A percentile compares a stretch with the other conserved stretches of the same genome.
Evolutionary conservation across 2,888 invertebrate genomes (phyloP).

Genomic region (Saturnia pavonia): DNA sequence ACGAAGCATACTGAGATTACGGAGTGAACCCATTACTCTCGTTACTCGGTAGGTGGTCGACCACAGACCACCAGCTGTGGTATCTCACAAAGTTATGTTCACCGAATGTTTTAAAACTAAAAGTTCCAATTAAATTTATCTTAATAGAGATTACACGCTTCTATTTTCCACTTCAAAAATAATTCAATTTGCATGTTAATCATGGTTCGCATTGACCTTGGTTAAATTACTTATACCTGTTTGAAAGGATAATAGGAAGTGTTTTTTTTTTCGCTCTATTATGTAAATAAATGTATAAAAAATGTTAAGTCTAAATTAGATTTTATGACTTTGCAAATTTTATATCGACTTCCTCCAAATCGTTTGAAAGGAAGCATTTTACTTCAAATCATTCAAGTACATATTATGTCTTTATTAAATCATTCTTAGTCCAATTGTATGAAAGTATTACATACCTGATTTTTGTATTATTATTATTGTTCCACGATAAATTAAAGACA

Average conservation of each 20-base stretch:
- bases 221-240: neutral
- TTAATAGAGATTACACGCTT: constrained; percentile 15
- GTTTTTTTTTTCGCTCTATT: neutral
- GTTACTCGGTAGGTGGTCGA: constrained; percentile 1
- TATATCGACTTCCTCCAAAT: neutral
- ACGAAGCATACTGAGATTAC: too few species aligned
- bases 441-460: too few species aligned
- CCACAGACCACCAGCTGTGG: neutral
- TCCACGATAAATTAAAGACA: too few species aligned
- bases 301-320: constrained; percentile 1
- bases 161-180: constrained; percentile 12
- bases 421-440: too few species aligned
- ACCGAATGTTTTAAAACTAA: neutral
- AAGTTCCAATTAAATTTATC: neutral
- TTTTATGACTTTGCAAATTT: neutral
- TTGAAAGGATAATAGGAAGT: constrained; percentile 7
- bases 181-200: constrained; percentile 19
- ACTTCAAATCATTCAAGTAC: neutral
- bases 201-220: constrained; percentile 16
- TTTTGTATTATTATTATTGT: too few species aligned
- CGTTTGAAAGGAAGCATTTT: neutral
- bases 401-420: too few species aligned
- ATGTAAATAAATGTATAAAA: constrained; percentile 2
- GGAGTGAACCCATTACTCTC: neutral
- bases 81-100: neutral